phyloP scores from a whole-genome alignment of 2,113 vertebrate species.

The Ophiodon elongatus region DNA sequence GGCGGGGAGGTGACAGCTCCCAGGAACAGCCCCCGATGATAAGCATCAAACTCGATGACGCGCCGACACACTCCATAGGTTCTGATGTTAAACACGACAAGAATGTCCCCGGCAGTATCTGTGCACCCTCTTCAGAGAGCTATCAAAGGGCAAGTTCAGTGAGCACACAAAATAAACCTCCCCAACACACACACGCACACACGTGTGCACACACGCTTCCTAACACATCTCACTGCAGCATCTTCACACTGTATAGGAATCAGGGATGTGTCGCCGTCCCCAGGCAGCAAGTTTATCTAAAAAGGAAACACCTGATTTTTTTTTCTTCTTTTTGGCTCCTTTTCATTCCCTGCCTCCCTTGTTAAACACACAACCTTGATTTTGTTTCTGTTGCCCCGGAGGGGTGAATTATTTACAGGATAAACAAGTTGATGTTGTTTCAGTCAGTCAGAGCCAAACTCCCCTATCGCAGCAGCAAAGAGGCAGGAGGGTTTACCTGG shows the following conservation, averaged over 20 bases:
- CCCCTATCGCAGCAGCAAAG: conserved; percentile 65
- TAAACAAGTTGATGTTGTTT: conserved; percentile 82
- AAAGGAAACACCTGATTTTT: conserved; percentile 78
- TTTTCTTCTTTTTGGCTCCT: conserved; percentile 52
- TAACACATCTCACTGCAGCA: conserved; percentile 67
- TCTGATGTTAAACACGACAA: conserved; percentile 74
- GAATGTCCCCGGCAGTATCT: conserved; percentile 71
- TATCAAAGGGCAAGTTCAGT: conserved; percentile 77
- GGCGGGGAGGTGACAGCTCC: conserved; percentile 51
- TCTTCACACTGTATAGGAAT: conserved; percentile 76
- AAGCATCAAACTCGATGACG: conserved; percentile 65
- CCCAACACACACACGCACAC: conserved; percentile 14
- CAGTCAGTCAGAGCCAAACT: conserved; percentile 72
- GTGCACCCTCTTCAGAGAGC: conserved; percentile 63
- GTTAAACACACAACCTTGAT: conserved; percentile 81
- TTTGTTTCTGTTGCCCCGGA: conserved; percentile 71
- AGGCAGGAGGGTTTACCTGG: conserved; percentile 76
- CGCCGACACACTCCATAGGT: conserved; percentile 69
- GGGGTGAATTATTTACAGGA: conserved; percentile 83
- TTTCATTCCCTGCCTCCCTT: conserved; percentile 71
- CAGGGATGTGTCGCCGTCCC: conserved; percentile 78
- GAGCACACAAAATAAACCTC: conserved; percentile 56
- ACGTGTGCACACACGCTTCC: conserved; percentile 43
- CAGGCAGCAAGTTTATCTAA: conserved; percentile 78
- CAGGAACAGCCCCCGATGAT: conserved; percentile 55